A percentile compares a stretch with the other conserved stretches of the same genome.
Evolutionary conservation across 2,888 invertebrate species (phyloP).

Genomic region (Drosophila neonasuta): DNA sequence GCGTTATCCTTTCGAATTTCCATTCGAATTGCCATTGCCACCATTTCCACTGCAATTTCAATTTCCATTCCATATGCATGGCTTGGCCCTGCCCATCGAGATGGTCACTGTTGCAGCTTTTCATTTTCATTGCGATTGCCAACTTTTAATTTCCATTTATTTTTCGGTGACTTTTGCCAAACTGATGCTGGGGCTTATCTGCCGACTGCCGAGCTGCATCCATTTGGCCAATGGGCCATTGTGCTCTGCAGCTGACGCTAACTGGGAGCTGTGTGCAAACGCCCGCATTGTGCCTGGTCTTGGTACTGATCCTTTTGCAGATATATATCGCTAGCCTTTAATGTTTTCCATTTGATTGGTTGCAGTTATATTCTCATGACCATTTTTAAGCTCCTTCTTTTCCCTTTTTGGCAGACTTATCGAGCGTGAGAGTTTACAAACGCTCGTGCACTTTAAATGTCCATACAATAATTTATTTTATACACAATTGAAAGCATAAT

Average conservation of each 20-base stretch:
- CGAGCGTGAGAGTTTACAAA: constrained; percentile 14
- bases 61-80: constrained; percentile 34
- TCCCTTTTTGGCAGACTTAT: constrained; percentile 13
- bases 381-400: constrained; percentile 7
- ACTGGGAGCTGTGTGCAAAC: constrained; percentile 6
- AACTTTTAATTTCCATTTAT: constrained; percentile 71
- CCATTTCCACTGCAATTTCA: constrained; percentile 15
- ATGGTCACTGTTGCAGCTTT: constrained; percentile 29
- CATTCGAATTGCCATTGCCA: constrained; percentile 25
- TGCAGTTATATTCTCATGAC: constrained; percentile 16
- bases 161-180: constrained; percentile 55
- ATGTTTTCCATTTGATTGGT: constrained; percentile 63
- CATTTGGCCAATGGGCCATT: constrained; percentile 26
- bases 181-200: constrained; percentile 53
- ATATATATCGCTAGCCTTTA: constrained; percentile 55
- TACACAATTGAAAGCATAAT: constrained; percentile 30
- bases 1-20: constrained; percentile 4
- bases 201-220: constrained; percentile 11
- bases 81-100: constrained; percentile 3
- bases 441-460: constrained; percentile 1
- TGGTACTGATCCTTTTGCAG: constrained; percentile 25
- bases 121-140: constrained; percentile 37
- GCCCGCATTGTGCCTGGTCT: constrained; percentile 54
- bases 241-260: constrained; percentile 36
- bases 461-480: constrained; percentile 28